Evolutionary conservation across 92 coral and sea anemone genomes (phyloP).

Genomic region (Porites rus): DNA sequence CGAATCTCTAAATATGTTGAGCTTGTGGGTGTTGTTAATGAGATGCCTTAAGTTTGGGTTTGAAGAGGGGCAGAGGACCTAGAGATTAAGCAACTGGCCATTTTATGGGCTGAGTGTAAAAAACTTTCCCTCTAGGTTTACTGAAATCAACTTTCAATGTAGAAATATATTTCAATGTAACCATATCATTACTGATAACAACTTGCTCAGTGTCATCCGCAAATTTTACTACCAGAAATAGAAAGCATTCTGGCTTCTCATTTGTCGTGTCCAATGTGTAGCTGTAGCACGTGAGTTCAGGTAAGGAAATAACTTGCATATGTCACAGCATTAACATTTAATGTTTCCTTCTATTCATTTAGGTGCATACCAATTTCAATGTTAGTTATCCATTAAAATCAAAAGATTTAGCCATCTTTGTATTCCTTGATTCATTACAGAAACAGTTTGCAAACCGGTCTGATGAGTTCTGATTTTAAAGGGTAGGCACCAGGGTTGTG

Average conservation of each 20-base stretch:
- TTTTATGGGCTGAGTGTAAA: conserved; percentile 3
- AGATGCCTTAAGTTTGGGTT: conserved; percentile 30
- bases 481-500: too few species aligned
- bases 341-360: conserved; percentile 2
- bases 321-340: conserved; percentile 1
- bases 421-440: too few species aligned
- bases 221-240: too few species aligned
- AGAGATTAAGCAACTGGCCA: conserved; percentile 1
- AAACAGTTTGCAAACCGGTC: too few species aligned
- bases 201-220: not conserved
- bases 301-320: conserved; percentile 1
- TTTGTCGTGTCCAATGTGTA: not conserved
- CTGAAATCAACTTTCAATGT: not conserved
- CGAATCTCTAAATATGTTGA: conserved; percentile 47
- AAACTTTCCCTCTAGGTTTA: not conserved
- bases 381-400: too few species aligned
- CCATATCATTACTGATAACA: not conserved
- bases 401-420: too few species aligned
- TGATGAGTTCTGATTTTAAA: not conserved
- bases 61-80: not conserved
- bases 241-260: too few species aligned
- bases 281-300: conserved; percentile 9
- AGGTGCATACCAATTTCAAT: not conserved
- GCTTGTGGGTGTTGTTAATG: conserved; percentile 46
- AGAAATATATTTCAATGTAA: not conserved